Base-by-base conservation (phyloP, 2,113 vertebrate species). In the Canis aureus region DNA sequence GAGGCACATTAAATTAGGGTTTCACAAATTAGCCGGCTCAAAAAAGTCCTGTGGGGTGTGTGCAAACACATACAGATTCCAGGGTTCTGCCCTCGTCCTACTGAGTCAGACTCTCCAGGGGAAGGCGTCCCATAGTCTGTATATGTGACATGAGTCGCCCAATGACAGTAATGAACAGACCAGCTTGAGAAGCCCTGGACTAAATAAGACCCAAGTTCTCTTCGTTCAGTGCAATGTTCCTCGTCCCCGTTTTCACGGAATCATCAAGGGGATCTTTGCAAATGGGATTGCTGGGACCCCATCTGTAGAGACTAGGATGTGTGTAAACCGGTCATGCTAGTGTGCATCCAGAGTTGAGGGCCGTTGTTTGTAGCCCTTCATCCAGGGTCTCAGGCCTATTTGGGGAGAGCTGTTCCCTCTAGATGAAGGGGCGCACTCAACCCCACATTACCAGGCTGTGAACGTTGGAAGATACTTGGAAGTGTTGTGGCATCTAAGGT, bases 401-500 rank as follows among this genome's bases (percentile, higher is more conserved):
- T 82, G 16, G 19, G 32, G 16, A 57, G 32, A 64, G 3, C 25
- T 92, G 53, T 22, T 78, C 51, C 53, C 60, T 76, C 60, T 92
- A 78, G 78, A 69, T 89, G 67, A 78, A 94, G 53, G 67, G 53
- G 82, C 74, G 11, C 19, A 25, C 15, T 3, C 25, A 78, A 57
- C 6, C n/a, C 55, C 38, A 67, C 69, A 79, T 92, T 95, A 49
- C 60, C 19, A 43, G 57, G 12, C 53, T 91, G 23, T 88, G 20
- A 38, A 67, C 53, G 25, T 55, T 92, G 89, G 80, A 71, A 91
- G 81, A 53, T 53, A 76, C 43, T 8, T 60, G 35, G 49, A 64
- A 94, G 57, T 88, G 59, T 17, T 91, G 57, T 76, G n/a, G 29
- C 57, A 76, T 91, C 25, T 60, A 76, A 96, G 91, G 38, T 73